phyloP scores from a whole-genome alignment of 92 coral and sea anemone genomes.

The Phymanthus crucifer region DNA sequence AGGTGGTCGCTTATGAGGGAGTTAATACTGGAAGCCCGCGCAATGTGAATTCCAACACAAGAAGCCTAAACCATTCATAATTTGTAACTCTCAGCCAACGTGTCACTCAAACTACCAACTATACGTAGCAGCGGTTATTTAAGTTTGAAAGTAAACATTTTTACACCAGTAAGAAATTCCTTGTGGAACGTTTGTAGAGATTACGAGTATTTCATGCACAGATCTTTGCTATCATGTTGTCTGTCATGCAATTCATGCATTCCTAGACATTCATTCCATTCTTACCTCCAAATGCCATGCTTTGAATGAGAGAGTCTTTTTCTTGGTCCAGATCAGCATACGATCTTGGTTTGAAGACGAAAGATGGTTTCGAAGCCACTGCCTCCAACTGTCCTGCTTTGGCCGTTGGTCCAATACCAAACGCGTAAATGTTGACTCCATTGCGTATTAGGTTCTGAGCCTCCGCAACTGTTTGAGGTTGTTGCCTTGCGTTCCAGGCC shows the following conservation, averaged over 20 bases:
- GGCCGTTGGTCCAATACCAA: constrained; percentile 52
- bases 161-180: too few relatives aligned
- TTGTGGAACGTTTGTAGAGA: too few relatives aligned
- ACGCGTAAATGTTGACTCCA: constrained; percentile 45
- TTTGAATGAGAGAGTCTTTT: constrained; percentile 24
- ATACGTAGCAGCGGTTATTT: too few relatives aligned
- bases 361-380: constrained; percentile 43
- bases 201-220: not conserved
- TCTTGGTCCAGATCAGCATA: constrained; percentile 33
- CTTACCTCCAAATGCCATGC: constrained; percentile 39
- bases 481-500: constrained; percentile 5
- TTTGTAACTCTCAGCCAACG: too few relatives aligned
- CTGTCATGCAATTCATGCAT: too few relatives aligned
- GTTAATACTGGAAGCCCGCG: too few relatives aligned
- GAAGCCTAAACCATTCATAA: too few relatives aligned
- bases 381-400: constrained; percentile 34
- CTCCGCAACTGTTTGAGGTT: not conserved
- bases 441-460: constrained; percentile 17
- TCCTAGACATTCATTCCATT: not conserved
- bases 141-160: too few relatives aligned
- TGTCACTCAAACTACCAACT: too few relatives aligned
- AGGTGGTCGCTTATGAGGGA: too few relatives aligned
- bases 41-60: too few relatives aligned
- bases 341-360: constrained; percentile 48
- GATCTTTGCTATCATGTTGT: too few relatives aligned